Evolutionary conservation across 2,888 invertebrate species (phyloP).

Genomic region (Pristionchus fissidentatus): DNA sequence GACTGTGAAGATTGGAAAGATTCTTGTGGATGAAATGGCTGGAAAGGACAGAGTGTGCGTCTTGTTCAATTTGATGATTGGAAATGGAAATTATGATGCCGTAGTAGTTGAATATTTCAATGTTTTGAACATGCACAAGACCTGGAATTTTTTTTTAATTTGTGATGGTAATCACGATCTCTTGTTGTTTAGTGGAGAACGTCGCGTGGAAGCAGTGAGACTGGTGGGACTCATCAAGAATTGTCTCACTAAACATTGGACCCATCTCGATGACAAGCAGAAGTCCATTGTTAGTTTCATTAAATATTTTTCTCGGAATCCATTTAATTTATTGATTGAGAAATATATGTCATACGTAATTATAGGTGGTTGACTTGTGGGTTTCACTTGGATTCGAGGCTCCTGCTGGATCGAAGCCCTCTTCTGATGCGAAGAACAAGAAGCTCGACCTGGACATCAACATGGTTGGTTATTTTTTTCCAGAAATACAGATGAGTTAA

Average conservation of each 20-base stretch:
- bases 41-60: conserved; percentile 46
- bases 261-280: conserved; percentile 68
- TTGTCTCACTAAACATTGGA: conserved; percentile 68
- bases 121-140: too few relatives aligned
- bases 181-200: conserved; percentile 46
- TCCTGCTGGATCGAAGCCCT: conserved; percentile 61
- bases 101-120: too few relatives aligned
- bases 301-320: too few relatives aligned
- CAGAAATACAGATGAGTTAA: background rate
- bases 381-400: conserved; percentile 70
- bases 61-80: conserved; percentile 1
- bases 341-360: background rate
- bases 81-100: too few relatives aligned
- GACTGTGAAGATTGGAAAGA: conserved; percentile 59
- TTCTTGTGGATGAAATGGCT: conserved; percentile 51
- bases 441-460: conserved; percentile 69
- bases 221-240: conserved; percentile 70
- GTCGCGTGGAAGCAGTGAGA: conserved; percentile 65
- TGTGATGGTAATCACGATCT: too few relatives aligned
- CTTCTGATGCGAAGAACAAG: conserved; percentile 62
- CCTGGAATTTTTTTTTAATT: too few relatives aligned
- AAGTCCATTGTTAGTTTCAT: conserved; percentile 58
- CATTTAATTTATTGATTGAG: background rate
- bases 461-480: conserved; percentile 62
- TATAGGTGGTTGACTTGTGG: conserved; percentile 69